These are phyloP conservation scores for Elysia chlorotica DNA, from an alignment of 1,140 invertebrate species.

Conservation along the genomic window DNA sequence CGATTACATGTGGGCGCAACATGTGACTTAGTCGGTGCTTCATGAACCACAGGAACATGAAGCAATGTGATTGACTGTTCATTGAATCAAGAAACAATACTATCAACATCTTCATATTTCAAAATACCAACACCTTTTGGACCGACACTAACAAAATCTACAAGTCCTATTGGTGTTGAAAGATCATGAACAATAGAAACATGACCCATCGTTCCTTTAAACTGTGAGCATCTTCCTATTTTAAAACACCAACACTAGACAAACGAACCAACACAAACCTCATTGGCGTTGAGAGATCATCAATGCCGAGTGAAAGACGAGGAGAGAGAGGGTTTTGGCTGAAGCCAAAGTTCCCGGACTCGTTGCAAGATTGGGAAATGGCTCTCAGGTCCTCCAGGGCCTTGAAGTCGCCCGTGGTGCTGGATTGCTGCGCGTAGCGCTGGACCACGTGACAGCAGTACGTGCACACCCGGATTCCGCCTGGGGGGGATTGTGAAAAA, in stretches of 20 bases:
- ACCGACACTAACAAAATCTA: too few species aligned
- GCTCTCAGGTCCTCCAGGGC: conserved; percentile 81
- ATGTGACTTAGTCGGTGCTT: too few species aligned
- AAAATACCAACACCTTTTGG: too few species aligned
- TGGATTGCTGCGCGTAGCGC: conserved; percentile 83
- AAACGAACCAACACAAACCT: neutral
- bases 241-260: neutral
- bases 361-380: conserved; percentile 26
- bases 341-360: conserved; percentile 30
- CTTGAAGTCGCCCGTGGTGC: conserved; percentile 78
- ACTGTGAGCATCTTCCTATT: neutral
- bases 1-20: too few species aligned
- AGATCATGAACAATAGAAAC: too few species aligned
- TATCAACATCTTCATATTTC: too few species aligned
- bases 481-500: conserved; percentile 66
- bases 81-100: too few species aligned
- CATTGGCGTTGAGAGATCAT: conserved; percentile 2
- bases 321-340: conserved; percentile 26
- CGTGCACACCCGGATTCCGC: conserved; percentile 87
- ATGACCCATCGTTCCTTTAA: too few species aligned
- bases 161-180: too few species aligned
- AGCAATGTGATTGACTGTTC: too few species aligned
- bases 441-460: conserved; percentile 93
- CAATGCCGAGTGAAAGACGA: neutral
- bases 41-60: too few species aligned